Evolutionary conservation across 2,797 vertebrate species (phyloP), one percentile per base, ranked within the genome.

Genomic region (Lithobates pipiens): DNA sequence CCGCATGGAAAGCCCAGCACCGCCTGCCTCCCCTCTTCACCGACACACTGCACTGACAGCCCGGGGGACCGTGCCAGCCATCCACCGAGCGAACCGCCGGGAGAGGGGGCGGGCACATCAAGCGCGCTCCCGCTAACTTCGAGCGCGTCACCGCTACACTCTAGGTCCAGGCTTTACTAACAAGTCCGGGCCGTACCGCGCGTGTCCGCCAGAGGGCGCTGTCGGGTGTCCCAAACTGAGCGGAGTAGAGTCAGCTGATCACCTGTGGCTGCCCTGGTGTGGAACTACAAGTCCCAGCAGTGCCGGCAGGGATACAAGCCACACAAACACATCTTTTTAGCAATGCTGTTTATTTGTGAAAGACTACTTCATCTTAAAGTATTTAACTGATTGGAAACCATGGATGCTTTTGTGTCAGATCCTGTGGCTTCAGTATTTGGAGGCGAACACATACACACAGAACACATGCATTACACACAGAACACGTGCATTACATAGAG

Each of bases 1-100:
- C 93, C 97, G 95, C 97, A 98, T 97, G 88, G 90, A 91, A 88
- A 91, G 89, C 81, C 82, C 89, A 91, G 90, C 88, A 86, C 88
- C 42, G n/a, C 79, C 46, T 29, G 42, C 50, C 25, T 61, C 15
- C 54, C 73, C 73, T 27, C n/a, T 16, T 25, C 63, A 32, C 21
- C 34, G 16, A 65, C 29, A 70, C 75, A 67, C 77, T n/a, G 44
- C 65, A 63, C 76, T 68, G 29, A 4, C 85, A 57, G 75, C 68
- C 76, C 65, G 76, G 44, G 27, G 36, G 65, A 77, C 75, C 67
- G 34, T 44, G 50, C 72, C 42, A 36, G 63, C 77, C 42, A 27
- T 82, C 78, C 72, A 27, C 42, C 44, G 74, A 80, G 36, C 68
- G 57, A 70, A 29, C 79, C 54, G 39, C 65, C 74, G 85, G 85